These are phyloP conservation scores for Baronia brevicornis DNA, from an alignment of 2,888 invertebrate genomes.

Conservation along the genomic window DNA sequence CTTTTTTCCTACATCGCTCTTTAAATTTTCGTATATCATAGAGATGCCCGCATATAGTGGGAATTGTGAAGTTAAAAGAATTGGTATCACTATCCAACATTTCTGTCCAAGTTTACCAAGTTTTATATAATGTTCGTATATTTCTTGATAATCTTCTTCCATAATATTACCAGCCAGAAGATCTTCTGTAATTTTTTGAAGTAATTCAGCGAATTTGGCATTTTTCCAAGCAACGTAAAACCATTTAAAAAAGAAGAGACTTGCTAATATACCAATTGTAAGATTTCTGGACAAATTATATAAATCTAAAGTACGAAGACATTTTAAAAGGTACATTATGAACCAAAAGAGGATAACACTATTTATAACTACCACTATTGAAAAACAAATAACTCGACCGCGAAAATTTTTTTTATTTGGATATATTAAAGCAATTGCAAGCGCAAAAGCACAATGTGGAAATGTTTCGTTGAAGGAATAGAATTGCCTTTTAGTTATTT, in stretches of 20 bases:
- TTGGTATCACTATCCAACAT: slow-evolving; percentile 42
- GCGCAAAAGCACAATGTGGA: slow-evolving; percentile 39
- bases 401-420: slow-evolving; percentile 38
- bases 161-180: slow-evolving; percentile 39
- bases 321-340: slow-evolving; percentile 34
- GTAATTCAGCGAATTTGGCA: slow-evolving; percentile 31
- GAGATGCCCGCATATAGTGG: slow-evolving; percentile 39
- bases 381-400: slow-evolving; percentile 25
- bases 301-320: slow-evolving; percentile 34
- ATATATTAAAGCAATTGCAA: slow-evolving; percentile 43
- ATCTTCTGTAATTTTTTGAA: slow-evolving; percentile 41
- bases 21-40: slow-evolving; percentile 39
- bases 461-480: slow-evolving; percentile 46
- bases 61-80: slow-evolving; percentile 37
- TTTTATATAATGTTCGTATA: slow-evolving; percentile 39
- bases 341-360: slow-evolving; percentile 44
- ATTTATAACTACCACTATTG: slow-evolving; percentile 26
- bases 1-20: slow-evolving; percentile 33
- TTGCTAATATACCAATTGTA: slow-evolving; percentile 36
- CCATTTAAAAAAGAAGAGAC: slow-evolving; percentile 46
- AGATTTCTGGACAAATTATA: slow-evolving; percentile 45
- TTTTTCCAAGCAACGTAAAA: slow-evolving; percentile 39
- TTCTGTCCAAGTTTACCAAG: slow-evolving; percentile 36
- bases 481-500: slow-evolving; percentile 27
- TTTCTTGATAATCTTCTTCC: slow-evolving; percentile 36